Evolutionary conservation across 2,888 invertebrate species (phyloP), one percentile per base, ranked within the genome.

Genomic region (Dysmachus trigonus): DNA sequence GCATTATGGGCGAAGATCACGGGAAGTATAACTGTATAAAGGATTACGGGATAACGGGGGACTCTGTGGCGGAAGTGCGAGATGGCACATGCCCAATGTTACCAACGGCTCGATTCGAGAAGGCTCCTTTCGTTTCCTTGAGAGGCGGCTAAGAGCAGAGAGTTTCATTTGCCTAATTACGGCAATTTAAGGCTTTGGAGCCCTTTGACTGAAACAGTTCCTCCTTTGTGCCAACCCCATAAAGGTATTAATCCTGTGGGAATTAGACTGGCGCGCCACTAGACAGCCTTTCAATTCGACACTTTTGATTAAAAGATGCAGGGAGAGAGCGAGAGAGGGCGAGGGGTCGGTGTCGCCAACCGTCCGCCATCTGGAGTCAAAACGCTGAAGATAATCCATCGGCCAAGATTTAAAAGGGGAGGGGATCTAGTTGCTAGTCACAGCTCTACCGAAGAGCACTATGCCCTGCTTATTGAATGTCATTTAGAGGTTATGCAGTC

Each of bases 261-360:
- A 73, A 73, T 35, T 73, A 35, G 73, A 76, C 35, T 38, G 76
- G 51, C 33, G 62, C 18, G 81, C 30, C 62, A 81, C 53, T 81
- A 81, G 81, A 53, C 62, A 81, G 62, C 81, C 81, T 81, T 81
- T 33, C 81, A 81, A 62, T 53, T 81, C 53, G 81, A 81, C 81
- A 81, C 81, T 81, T 79, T 81, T 81, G 81, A 81, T 81, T 81
- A 81, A 81, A 81, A 81, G 81, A 76, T 33, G n/a, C 81, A 81
- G 22, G n/a, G n/a, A n/a, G n/a, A n/a, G n/a, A n/a, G n/a, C n/a
- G n/a, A n/a, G n/a, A n/a, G n/a, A n/a, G n/a, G n/a, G n/a, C n/a
- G n/a, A n/a, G n/a, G n/a, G n/a, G n/a, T n/a, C 62, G 62, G 81
- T 47, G 47, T 62, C 62, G 81, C 81, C 18, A 53, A 31, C 81